Percentiles rank a stretch among this genome's conserved stretches.
phyloP scores from a whole-genome alignment of 2,113 vertebrate species.

The Heteronetta atricapilla region DNA sequence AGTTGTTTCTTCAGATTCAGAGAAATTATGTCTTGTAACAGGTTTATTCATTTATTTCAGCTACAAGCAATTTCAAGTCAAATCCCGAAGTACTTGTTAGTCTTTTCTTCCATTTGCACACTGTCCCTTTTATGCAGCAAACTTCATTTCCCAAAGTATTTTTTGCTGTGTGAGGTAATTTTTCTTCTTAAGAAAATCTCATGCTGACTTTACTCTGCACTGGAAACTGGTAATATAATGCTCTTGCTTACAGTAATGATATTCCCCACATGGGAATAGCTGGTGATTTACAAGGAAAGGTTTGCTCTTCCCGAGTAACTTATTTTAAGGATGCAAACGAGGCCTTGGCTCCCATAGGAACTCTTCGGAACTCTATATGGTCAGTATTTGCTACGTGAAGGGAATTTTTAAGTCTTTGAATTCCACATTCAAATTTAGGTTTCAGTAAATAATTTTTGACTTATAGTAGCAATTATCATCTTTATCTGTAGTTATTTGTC shows the following conservation, averaged over 20 bases:
- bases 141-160: not conserved
- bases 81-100: not conserved
- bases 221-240: not conserved
- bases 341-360: not conserved
- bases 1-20: not conserved
- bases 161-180: not conserved
- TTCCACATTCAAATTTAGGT: not conserved
- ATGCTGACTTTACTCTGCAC: not conserved
- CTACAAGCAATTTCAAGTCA: not conserved
- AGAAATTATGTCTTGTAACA: not conserved
- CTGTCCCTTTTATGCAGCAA: not conserved
- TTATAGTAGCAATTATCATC: not conserved
- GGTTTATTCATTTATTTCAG: not conserved
- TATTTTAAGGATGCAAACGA: not conserved
- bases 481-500: not conserved
- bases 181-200: not conserved
- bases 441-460: not conserved
- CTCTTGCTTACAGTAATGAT: not conserved
- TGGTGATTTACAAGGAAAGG: not conserved
- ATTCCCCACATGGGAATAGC: not conserved
- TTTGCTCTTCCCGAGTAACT: not conserved
- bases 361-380: not conserved
- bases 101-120: not conserved
- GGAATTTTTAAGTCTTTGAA: not conserved
- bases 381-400: not conserved